Base-by-base conservation (phyloP, 2,113 vertebrate species). In the Silurus asotus region DNA sequence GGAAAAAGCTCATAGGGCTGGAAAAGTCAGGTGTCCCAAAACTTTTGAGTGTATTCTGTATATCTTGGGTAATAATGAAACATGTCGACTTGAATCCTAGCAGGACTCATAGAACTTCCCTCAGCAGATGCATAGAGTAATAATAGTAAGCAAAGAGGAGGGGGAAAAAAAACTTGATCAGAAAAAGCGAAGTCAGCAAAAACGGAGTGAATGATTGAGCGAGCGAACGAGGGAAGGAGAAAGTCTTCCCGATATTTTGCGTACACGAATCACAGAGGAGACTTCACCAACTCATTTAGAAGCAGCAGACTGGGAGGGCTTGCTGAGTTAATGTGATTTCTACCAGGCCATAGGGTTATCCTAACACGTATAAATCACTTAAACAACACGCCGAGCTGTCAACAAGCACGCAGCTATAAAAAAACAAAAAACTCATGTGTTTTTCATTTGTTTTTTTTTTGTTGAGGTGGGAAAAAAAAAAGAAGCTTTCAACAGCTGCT, bases 401-500 rank as follows among this genome's bases (percentile, higher is more conserved):
- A 61, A 62, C 67, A 83, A 55, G 14, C 70, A 53, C 49, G 5
- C 14, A 28, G 51, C 25, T 10, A 25, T 20, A 74, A 10, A 49
- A 20, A 48, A 55, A 62, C 37, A 64, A 55, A 77, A 64, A 65
- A 76, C 72, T 23, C n/a, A 51, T 76, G 69, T 83, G 83, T 83
- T 81, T 64, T 81, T 86, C 58, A 86, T 74, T 81, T 85, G 53
- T 20, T 48, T 80, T 55, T 8, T 58, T 84, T 20, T 88, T 80
- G 72, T 87, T 55, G 45, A 81, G 67, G 84, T 70, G 19, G 65
- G n/a, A 51, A 49, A 65, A 76, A 76, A 49, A 65, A 76, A 76
- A 82, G 53, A 45, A 82, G 69, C 69, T 64, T 51, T 2, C 55
- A 61, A 88, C 89, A 88, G 84, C 84, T 89, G 89, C 78, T 88